A percentile compares a stretch with the other conserved stretches of the same genome.
Evolutionary conservation across 2,113 vertebrate species (phyloP).

Genomic region (Cynopterus brachyotis): DNA sequence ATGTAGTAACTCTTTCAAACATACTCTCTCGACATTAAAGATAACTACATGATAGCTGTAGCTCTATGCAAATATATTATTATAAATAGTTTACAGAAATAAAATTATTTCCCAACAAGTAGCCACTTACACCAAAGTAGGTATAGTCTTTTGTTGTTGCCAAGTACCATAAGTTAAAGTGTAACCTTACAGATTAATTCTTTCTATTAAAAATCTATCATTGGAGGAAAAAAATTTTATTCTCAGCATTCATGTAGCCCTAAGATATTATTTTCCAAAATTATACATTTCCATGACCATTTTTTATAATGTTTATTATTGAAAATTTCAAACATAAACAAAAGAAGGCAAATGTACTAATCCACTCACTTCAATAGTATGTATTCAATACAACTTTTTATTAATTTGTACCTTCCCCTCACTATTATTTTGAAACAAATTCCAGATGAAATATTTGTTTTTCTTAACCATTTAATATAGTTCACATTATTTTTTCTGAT

Average conservation of each 20-base stretch:
- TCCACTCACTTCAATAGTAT: neutral
- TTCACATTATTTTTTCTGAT: neutral
- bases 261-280: neutral
- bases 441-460: neutral
- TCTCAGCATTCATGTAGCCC: neutral
- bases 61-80: neutral
- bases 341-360: neutral
- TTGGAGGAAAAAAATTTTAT: neutral
- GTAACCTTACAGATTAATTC: neutral
- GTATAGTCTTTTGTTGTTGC: neutral
- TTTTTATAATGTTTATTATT: neutral
- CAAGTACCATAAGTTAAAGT: neutral
- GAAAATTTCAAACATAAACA: neutral
- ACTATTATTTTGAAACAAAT: conserved; percentile 21
- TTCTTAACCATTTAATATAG: neutral
- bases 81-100: neutral
- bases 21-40: neutral
- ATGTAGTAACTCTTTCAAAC: neutral
- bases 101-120: neutral
- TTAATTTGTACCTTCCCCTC: neutral
- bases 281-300: neutral
- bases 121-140: neutral
- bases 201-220: conserved; percentile 4
- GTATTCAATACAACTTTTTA: neutral
- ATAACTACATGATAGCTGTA: neutral